Evolutionary conservation across 2,888 invertebrate genomes (phyloP).

Genomic region (Agrilus cyanescens): DNA sequence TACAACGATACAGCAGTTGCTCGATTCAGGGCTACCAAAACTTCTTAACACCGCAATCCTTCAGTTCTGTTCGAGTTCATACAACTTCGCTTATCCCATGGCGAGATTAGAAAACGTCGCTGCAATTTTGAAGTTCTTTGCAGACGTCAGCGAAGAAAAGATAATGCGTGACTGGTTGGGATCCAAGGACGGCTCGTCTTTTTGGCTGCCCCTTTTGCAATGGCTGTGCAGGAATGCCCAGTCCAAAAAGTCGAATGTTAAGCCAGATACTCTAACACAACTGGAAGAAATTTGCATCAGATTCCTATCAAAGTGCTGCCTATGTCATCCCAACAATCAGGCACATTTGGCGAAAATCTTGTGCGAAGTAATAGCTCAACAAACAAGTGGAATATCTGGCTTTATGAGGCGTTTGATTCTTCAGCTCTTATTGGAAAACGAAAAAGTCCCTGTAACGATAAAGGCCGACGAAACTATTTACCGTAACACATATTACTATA

Average conservation of each 20-base stretch:
- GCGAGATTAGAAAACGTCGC: constrained; percentile 48
- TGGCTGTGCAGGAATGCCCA: constrained; percentile 48
- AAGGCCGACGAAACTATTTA: constrained; percentile 34
- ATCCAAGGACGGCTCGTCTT: constrained; percentile 61
- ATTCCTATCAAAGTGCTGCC: constrained; percentile 71
- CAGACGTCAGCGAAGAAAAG: constrained; percentile 67
- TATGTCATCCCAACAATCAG: constrained; percentile 78
- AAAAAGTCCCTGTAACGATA: constrained; percentile 69
- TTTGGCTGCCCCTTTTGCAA: constrained; percentile 73
- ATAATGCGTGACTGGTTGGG: constrained; percentile 84
- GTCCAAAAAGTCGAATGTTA: constrained; percentile 24
- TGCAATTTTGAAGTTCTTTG: constrained; percentile 67
- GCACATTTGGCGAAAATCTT: constrained; percentile 68
- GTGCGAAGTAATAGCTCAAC: constrained; percentile 60
- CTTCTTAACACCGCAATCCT: constrained; percentile 51
- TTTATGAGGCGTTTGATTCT: constrained; percentile 78
- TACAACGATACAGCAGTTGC: constrained; percentile 59
- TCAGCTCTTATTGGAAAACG: constrained; percentile 76
- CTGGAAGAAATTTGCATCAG: constrained; percentile 68
- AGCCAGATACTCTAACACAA: constrained; percentile 37
- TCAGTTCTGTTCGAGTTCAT: constrained; percentile 30
- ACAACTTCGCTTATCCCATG: constrained; percentile 33
- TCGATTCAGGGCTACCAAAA: constrained; percentile 63
- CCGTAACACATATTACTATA: constrained; percentile 29
- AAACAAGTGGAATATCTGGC: constrained; percentile 62